Base-by-base conservation (phyloP, 2,797 vertebrate species). In the Lates japonicus region DNA sequence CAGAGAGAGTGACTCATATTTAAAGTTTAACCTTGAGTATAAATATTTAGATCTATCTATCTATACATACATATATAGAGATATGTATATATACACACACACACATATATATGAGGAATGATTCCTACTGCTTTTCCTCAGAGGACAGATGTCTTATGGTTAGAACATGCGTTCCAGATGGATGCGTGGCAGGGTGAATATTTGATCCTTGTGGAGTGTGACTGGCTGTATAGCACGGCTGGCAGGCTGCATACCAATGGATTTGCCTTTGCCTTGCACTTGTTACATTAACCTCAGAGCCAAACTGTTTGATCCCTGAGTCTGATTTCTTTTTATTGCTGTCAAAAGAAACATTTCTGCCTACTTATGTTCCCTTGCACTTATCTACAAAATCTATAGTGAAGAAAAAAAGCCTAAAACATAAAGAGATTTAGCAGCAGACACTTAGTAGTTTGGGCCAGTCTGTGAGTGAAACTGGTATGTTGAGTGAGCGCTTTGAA, bases 221-320 rank as follows among this genome's bases (percentile, higher is more conserved):
- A 80, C 88, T 81, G 81, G 41, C 67, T 79, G 70, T 77, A 75
- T 69, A 75, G 80, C 74, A 75, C 7, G 42, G 71, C 72, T 77
- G 81, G 64, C 70, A 62, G 76, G 80, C 66, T 87, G 93, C 89
- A 93, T 93, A 87, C 84, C 81, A 91, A 93, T 90, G 46, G 35
- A 68, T 84, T 93, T 90, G 70, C 82, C 70, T 84, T 78, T 12
- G 25, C 78, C 63, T 86, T 66, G 54, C 82, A 87, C 88, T 80
- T 92, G 92, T 95, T 94, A 93, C 93, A 35, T 94, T 94, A 94
- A 94, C 91, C 85, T 70, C 58, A 63, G 67, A 74, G 84, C 75
- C 81, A 76, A 60, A 73, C 78, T 46, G 85, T 91, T 88, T 92
- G 87, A 94, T 90, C 81, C 78, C n/a, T 5, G 22, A 49, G 66